Base-by-base conservation (phyloP, 2,888 invertebrate species). In the Ichneumoninae sp. region DNA sequence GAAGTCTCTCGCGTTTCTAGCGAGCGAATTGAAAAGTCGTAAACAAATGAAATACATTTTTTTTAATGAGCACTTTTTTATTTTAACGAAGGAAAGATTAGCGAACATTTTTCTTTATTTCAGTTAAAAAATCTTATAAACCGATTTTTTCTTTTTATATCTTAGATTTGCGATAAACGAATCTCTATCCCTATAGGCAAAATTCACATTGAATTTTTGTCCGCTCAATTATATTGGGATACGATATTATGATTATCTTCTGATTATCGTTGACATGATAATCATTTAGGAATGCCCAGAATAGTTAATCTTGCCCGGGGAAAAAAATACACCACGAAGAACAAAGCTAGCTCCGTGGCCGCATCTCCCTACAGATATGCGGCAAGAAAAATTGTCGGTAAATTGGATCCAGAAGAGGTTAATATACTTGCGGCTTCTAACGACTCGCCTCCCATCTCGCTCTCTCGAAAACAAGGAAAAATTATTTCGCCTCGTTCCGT, bases 391-490 rank as follows among this genome's bases (percentile, higher is more conserved):
- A 69, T 52, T 66, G 79, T 75, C 83, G 83, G 83, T 69, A 69
- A 83, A 75, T 57, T 74, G 83, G 76, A 54, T 70, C 52, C 69
- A 60, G 47, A 79, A 66, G 44, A 68, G 68, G 80, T 76, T 83
- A 80, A 83, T 83, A 80, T 71, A 83, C 76, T 80, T 80, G 84
- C 69, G 84, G 73, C 73, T 77, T 77, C 74, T 79, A 83, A 83
- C 85, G 82, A 85, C 79, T 74, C 79, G 70, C 40, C 75, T 30
- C 50, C 33, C 65, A n/a, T 83, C 69, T 78, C 60, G 70, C 66
- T 90, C 89, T 88, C 88, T 89, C 89, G 88, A 90, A 90, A 90
- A 91, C 91, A 90, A 91, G 91, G 89, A 88, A 89, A 84, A 90
- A 91, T 91, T 89, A 91, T 91, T 91, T 86, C 88, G 90, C 87